phyloP scores from a whole-genome alignment of 2,888 invertebrate species.

The Habroteleia sp. region DNA sequence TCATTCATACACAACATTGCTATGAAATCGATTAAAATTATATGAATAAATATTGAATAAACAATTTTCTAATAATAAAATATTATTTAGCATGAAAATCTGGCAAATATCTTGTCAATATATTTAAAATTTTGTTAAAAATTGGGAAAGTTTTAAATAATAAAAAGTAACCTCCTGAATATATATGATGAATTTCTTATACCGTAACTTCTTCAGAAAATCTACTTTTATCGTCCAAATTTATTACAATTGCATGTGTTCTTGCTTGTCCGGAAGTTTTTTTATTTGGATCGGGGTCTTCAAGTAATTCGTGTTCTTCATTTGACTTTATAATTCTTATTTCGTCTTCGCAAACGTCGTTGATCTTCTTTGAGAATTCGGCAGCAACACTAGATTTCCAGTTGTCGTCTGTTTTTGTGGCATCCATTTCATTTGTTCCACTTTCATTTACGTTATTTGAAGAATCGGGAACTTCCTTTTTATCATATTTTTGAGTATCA shows the following conservation, averaged over 20 bases:
- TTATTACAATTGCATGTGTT: constrained; percentile 90
- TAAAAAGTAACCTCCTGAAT: too few relatives aligned
- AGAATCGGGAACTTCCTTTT: constrained; percentile 29
- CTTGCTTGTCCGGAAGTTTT: constrained; percentile 85
- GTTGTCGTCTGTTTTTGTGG: constrained; percentile 71
- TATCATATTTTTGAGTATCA: constrained; percentile 9
- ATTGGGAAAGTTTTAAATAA: too few relatives aligned
- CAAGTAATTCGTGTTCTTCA: constrained; percentile 66
- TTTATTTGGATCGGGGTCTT: constrained; percentile 63
- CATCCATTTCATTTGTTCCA: constrained; percentile 72
- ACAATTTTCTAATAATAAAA: too few relatives aligned
- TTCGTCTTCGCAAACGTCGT: constrained; percentile 58
- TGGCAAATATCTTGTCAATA: too few relatives aligned
- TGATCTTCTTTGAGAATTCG: constrained; percentile 49
- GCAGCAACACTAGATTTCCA: constrained; percentile 26
- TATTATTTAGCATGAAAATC: too few relatives aligned
- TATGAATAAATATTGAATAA: too few relatives aligned
- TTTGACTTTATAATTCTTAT: constrained; percentile 39
- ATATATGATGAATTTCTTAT: too few relatives aligned
- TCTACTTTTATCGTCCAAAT: constrained; percentile 89
- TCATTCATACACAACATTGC: too few relatives aligned
- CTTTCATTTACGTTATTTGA: constrained; percentile 58
- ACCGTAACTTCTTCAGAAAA: constrained; percentile 92
- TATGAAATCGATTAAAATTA: too few relatives aligned
- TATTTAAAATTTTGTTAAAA: too few relatives aligned